Conservation (phyloP, 2,888 invertebrate species). For the Hypselothyrea guttata region DNA sequence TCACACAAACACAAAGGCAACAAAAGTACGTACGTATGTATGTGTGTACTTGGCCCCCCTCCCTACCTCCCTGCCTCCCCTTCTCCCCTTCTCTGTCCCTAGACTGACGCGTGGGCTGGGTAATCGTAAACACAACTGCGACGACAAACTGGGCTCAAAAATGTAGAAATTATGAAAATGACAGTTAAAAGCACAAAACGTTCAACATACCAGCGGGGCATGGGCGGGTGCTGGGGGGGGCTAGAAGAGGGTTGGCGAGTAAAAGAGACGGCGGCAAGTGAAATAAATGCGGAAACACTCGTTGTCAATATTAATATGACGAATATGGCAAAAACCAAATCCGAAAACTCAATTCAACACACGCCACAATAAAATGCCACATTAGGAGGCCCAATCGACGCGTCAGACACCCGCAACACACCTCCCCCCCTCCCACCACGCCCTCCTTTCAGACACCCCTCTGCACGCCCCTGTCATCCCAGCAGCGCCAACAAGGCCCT, state of each 20-base stretch:
- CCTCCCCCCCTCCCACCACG: not conserved
- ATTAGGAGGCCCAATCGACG: slow-evolving; percentile 57
- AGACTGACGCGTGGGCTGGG: slow-evolving; percentile 69
- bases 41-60: slow-evolving; percentile 36
- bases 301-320: slow-evolving; percentile 79
- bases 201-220: slow-evolving; percentile 15
- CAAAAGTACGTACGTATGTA: slow-evolving; percentile 24
- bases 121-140: slow-evolving; percentile 54
- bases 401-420: slow-evolving; percentile 12
- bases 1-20: slow-evolving; percentile 51
- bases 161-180: slow-evolving; percentile 79
- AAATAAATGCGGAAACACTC: slow-evolving; percentile 78
- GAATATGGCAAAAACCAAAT: slow-evolving; percentile 79
- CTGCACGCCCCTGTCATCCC: too few relatives aligned
- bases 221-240: not conserved
- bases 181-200: slow-evolving; percentile 76
- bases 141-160: slow-evolving; percentile 67
- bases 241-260: not conserved
- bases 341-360: slow-evolving; percentile 76
- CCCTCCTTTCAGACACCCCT: too few relatives aligned
- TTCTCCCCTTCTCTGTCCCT: not conserved
- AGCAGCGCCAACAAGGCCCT: not conserved
- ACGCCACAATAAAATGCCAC: slow-evolving; percentile 73
- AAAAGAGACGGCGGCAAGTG: slow-evolving; percentile 55
- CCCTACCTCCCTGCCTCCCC: not conserved